phyloP scores from a whole-genome alignment of 1,140 invertebrate species.

The Dendrolimus punctatus region DNA sequence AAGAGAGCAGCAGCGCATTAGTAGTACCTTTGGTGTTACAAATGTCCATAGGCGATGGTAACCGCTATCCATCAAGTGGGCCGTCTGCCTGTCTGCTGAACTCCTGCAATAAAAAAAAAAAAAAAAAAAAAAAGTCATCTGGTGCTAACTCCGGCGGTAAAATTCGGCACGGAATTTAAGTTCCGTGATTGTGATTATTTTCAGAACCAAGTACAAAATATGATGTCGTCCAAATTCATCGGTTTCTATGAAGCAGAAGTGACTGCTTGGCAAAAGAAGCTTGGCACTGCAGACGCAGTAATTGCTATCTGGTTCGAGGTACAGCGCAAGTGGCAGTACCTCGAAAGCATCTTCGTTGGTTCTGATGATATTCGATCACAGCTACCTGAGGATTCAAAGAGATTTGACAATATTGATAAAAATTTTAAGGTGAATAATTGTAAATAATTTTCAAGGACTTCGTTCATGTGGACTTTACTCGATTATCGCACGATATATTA shows the following conservation, averaged over 20 bases:
- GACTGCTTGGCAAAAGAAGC: constrained; percentile 90
- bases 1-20: too few species aligned
- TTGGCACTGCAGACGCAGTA: constrained; percentile 89
- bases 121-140: too few species aligned
- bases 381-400: constrained; percentile 90
- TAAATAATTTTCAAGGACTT: neutral
- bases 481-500: too few species aligned
- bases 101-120: too few species aligned
- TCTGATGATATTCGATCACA: constrained; percentile 95
- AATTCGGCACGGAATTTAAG: too few species aligned
- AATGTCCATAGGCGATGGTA: too few species aligned
- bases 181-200: neutral
- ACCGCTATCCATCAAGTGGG: too few species aligned
- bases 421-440: constrained; percentile 83
- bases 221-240: constrained; percentile 95
- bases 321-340: constrained; percentile 93
- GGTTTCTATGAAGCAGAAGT: constrained; percentile 90
- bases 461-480: too few species aligned
- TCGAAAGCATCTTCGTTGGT: constrained; percentile 96
- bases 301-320: constrained; percentile 94
- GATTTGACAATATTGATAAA: constrained; percentile 91
- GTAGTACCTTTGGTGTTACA: too few species aligned
- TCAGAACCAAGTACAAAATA: constrained; percentile 85
- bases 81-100: too few species aligned
- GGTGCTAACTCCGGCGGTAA: too few species aligned